Conservation (phyloP, 2,888 invertebrate species). For the Aethes cnicana region DNA sequence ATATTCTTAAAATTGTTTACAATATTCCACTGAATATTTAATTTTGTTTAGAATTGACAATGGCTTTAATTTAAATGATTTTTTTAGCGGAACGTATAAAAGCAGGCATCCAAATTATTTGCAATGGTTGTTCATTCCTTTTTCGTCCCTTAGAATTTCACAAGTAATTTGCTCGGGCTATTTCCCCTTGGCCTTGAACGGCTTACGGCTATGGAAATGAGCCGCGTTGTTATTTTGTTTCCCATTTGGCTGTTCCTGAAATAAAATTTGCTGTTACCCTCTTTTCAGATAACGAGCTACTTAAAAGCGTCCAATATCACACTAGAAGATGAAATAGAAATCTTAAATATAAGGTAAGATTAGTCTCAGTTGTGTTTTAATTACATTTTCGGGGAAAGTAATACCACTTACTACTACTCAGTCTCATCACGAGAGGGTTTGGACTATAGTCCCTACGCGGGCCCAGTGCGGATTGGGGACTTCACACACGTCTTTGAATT, state of each 20-base stretch:
- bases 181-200: constrained; percentile 29
- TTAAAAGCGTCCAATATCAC: constrained; percentile 85
- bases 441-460: too few relatives aligned
- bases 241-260: constrained; percentile 19
- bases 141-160: constrained; percentile 26
- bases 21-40: too few relatives aligned
- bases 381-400: constrained; percentile 1
- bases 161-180: constrained; percentile 28
- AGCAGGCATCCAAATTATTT: constrained; percentile 18
- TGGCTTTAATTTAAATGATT: constrained; percentile 9
- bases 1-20: too few relatives aligned
- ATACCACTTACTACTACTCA: too few relatives aligned
- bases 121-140: constrained; percentile 17
- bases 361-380: constrained; percentile 4
- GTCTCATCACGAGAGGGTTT: too few relatives aligned
- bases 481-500: too few relatives aligned
- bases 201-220: constrained; percentile 29
- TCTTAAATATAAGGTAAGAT: constrained; percentile 87
- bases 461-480: too few relatives aligned
- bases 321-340: constrained; percentile 83
- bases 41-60: too few relatives aligned
- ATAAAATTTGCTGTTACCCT: constrained; percentile 18
- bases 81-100: background rate
- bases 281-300: constrained; percentile 84
- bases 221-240: constrained; percentile 28